Percentiles rank a stretch among this genome's conserved stretches.
Conservation (phyloP, 2,888 invertebrate genomes). For the Tetragnatha montana region DNA sequence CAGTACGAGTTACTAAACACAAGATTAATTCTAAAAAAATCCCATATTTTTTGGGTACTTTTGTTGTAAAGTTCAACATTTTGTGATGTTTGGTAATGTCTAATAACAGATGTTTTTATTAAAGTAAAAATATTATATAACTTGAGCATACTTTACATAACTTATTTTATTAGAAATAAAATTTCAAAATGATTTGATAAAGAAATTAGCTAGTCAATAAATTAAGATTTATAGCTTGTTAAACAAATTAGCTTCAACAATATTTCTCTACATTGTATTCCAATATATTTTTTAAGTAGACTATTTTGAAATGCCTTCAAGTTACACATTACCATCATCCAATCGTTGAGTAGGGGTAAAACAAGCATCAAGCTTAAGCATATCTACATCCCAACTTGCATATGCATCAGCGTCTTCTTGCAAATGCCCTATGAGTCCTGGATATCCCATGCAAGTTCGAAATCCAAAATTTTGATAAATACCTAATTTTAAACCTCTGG, state of each 20-base stretch:
- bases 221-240: too few relatives aligned
- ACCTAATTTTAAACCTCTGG: conserved; percentile 78
- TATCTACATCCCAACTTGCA: conserved; percentile 79
- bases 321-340: conserved; percentile 62
- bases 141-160: too few relatives aligned
- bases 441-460: conserved; percentile 79
- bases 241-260: too few relatives aligned
- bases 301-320: not conserved
- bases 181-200: not conserved
- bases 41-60: too few relatives aligned
- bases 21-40: too few relatives aligned
- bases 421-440: conserved; percentile 77
- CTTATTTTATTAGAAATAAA: not conserved
- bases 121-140: too few relatives aligned
- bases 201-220: too few relatives aligned
- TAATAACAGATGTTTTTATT: too few relatives aligned
- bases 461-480: conserved; percentile 79
- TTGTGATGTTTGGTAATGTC: too few relatives aligned
- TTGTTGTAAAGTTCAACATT: too few relatives aligned
- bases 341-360: conserved; percentile 74
- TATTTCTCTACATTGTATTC: too few relatives aligned
- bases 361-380: conserved; percentile 79
- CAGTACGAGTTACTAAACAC: too few relatives aligned
- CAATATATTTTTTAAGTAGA: not conserved
- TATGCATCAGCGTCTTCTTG: conserved; percentile 78